Percentiles rank a stretch among this genome's conserved stretches.
Conservation (phyloP, 1,140 invertebrate genomes). For the Apolygus lucorum region DNA sequence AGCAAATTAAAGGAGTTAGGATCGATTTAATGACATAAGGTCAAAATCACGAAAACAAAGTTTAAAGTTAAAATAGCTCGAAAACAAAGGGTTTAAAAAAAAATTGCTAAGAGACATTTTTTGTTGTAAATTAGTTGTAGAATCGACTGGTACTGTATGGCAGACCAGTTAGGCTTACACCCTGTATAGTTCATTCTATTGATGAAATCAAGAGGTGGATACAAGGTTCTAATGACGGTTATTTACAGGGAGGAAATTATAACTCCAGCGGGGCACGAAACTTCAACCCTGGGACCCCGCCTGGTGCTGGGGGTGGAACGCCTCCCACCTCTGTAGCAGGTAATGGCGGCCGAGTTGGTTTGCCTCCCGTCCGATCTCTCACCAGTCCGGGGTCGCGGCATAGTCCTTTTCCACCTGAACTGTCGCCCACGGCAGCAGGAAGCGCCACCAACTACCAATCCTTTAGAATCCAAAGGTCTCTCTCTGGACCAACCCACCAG, state of each 20-base stretch:
- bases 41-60: no score
- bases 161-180: no score
- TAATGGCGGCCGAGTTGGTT: conserved; percentile 9
- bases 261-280: conserved; percentile 33
- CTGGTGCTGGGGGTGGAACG: conserved; percentile 3
- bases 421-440: conserved; percentile 42
- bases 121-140: no score
- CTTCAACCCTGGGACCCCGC: conserved; percentile 32
- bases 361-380: conserved; percentile 33
- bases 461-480: conserved; percentile 44
- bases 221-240: no score
- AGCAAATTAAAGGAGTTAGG: no score
- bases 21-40: no score
- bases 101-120: no score
- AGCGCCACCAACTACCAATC: conserved; percentile 40
- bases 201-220: no score
- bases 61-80: no score
- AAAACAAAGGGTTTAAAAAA: no score
- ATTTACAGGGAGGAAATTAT: conserved; percentile 13
- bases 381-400: conserved; percentile 41
- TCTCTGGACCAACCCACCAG: conserved; percentile 44
- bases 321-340: not conserved
- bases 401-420: conserved; percentile 47
- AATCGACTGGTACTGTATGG: no score
- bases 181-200: no score